Percentiles rank a stretch among this genome's conserved stretches.
phyloP scores from a whole-genome alignment of 2,113 vertebrate species.

The Pluvialis apricaria region DNA sequence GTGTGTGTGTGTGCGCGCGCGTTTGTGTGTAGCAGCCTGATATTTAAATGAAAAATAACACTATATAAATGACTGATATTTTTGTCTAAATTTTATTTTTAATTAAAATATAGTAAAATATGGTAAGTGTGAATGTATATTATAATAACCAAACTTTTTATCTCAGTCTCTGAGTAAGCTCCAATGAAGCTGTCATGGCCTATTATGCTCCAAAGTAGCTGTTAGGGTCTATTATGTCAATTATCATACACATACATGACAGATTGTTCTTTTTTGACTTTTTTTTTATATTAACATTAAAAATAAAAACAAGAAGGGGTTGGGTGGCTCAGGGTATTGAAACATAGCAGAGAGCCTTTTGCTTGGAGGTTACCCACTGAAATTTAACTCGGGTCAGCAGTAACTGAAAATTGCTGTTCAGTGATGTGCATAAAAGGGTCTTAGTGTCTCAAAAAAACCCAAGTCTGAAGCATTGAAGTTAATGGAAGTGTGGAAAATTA shows the following conservation, averaged over 20 bases:
- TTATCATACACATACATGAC: conserved; percentile 24
- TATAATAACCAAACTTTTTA: background rate
- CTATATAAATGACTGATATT: background rate
- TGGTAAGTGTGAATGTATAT: background rate
- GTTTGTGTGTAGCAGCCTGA: background rate
- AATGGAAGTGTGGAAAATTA: background rate
- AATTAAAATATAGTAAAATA: background rate
- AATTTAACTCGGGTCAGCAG: background rate
- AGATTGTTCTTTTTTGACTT: background rate
- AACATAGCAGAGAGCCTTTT: background rate
- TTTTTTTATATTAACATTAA: background rate
- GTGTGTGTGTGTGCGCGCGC: background rate
- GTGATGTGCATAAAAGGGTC: background rate
- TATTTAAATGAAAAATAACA: background rate
- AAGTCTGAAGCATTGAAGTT: background rate
- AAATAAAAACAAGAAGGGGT: background rate
- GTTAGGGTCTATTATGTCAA: conserved; percentile 47
- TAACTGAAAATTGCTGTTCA: background rate
- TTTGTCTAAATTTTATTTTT: background rate
- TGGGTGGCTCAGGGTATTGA: background rate
- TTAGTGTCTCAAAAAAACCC: background rate
- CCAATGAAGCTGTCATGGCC: conserved; percentile 17
- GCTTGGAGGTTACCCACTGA: background rate
- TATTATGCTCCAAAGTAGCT: conserved; percentile 23
- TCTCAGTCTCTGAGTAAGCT: background rate